A percentile compares a stretch with the other conserved stretches of the same genome.
phyloP scores from a whole-genome alignment of 2,888 invertebrate genomes.

The Apodemia zela region DNA sequence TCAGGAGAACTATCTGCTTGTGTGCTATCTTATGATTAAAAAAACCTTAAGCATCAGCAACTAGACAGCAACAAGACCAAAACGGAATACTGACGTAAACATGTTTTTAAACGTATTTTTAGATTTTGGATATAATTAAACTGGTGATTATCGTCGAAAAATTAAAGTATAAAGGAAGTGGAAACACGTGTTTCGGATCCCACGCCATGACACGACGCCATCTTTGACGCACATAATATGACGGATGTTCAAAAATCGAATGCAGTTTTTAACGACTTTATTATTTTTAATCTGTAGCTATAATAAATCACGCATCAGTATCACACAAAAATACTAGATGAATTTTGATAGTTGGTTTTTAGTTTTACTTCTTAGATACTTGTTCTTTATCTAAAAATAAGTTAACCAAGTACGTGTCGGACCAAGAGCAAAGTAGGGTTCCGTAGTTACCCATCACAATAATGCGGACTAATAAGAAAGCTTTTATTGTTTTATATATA shows the following conservation, averaged over 20 bases:
- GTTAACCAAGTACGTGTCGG: too few relatives aligned
- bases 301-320: background rate
- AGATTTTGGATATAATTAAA: background rate
- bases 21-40: too few relatives aligned
- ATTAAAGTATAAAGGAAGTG: conserved; percentile 8
- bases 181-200: conserved; percentile 15
- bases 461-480: too few relatives aligned
- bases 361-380: too few relatives aligned
- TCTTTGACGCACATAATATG: conserved; percentile 14
- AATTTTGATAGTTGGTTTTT: too few relatives aligned
- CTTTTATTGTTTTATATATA: too few relatives aligned
- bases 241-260: conserved; percentile 16
- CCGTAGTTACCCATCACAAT: too few relatives aligned
- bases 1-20: too few relatives aligned
- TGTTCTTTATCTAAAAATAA: too few relatives aligned
- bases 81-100: background rate
- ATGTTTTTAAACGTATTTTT: background rate
- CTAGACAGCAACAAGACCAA: background rate
- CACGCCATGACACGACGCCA: conserved; percentile 12
- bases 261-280: conserved; percentile 1
- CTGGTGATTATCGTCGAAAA: background rate
- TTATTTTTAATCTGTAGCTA: background rate
- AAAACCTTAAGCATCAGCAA: background rate
- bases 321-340: too few relatives aligned
- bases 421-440: too few relatives aligned